Percentiles rank a stretch among this genome's conserved stretches.
These are phyloP conservation scores for Ranitomeya imitator DNA, from an alignment of 2,113 vertebrate genomes.

Conservation along the genomic window DNA sequence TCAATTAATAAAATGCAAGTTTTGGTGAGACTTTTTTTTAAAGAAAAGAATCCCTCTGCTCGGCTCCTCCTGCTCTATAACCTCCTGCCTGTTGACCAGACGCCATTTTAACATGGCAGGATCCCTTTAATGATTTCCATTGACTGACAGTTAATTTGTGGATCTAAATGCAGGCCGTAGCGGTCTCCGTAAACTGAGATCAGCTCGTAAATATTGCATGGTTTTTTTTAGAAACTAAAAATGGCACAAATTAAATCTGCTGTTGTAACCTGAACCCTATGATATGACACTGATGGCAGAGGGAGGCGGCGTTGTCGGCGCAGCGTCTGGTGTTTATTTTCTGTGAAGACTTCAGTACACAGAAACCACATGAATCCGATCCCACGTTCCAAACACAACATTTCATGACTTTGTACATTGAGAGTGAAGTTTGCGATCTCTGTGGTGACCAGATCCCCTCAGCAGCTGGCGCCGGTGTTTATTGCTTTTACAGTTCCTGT, in stretches of 20 bases:
- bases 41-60: no score
- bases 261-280: neutral
- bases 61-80: no score
- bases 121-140: neutral
- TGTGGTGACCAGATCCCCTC: conserved; percentile 17
- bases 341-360: conserved; percentile 1
- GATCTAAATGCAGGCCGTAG: neutral
- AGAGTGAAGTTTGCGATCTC: conserved; percentile 15
- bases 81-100: no score
- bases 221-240: neutral
- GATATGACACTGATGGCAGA: neutral
- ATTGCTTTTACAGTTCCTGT: neutral
- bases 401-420: conserved; percentile 36
- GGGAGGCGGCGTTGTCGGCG: neutral
- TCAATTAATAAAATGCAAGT: no score
- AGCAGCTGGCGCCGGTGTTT: neutral
- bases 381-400: neutral
- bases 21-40: no score
- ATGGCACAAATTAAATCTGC: neutral
- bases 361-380: conserved; percentile 11
- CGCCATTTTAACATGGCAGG: neutral
- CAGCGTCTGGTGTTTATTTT: neutral
- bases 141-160: neutral
- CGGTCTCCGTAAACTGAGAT: neutral
- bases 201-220: neutral